Percentiles rank a stretch among this genome's conserved stretches.
phyloP scores from a whole-genome alignment of 2,113 vertebrate species.

The Paracyprichromis sp. region DNA sequence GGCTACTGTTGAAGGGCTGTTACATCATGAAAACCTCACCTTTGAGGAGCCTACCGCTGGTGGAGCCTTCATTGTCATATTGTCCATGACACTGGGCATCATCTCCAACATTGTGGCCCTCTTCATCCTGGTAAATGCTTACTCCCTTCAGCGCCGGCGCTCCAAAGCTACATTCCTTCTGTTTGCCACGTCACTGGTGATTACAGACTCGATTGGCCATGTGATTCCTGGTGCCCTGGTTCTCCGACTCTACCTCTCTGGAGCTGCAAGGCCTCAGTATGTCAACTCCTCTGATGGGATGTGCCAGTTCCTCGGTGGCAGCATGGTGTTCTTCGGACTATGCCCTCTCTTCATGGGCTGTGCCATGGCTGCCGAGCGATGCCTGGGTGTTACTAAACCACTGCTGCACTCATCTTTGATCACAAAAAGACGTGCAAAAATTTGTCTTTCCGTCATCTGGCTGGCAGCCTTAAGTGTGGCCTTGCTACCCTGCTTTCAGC shows the following conservation, averaged over 20 bases:
- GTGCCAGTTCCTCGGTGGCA: slow-evolving; percentile 82
- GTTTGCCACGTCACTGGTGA: slow-evolving; percentile 78
- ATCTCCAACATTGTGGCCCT: slow-evolving; percentile 82
- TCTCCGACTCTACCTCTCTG: slow-evolving; percentile 72
- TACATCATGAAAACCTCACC: slow-evolving; percentile 37
- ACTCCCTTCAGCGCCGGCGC: slow-evolving; percentile 71
- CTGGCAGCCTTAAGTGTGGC: slow-evolving; percentile 74
- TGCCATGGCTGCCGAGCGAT: slow-evolving; percentile 85
- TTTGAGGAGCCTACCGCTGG: slow-evolving; percentile 3
- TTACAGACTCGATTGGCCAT: slow-evolving; percentile 81
- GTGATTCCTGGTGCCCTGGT: slow-evolving; percentile 81
- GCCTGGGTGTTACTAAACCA: slow-evolving; percentile 80
- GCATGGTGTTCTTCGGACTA: slow-evolving; percentile 89
- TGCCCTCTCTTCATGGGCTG: slow-evolving; percentile 85
- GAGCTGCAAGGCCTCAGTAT: slow-evolving; percentile 18
- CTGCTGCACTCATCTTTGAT: slow-evolving; percentile 78
- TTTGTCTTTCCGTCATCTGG: slow-evolving; percentile 68
- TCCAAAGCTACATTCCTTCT: slow-evolving; percentile 82
- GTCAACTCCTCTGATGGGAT: slow-evolving; percentile 57
- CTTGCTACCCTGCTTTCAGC: slow-evolving; percentile 73
- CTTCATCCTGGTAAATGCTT: slow-evolving; percentile 76
- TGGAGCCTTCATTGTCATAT: slow-evolving; percentile 61
- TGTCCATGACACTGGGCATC: slow-evolving; percentile 82
- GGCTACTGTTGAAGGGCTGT: background rate
- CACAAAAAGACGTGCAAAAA: slow-evolving; percentile 72